Percentiles rank a stretch among this genome's conserved stretches.
Conservation (phyloP, 2,797 vertebrate species). For the Sebastiscus tertius region DNA sequence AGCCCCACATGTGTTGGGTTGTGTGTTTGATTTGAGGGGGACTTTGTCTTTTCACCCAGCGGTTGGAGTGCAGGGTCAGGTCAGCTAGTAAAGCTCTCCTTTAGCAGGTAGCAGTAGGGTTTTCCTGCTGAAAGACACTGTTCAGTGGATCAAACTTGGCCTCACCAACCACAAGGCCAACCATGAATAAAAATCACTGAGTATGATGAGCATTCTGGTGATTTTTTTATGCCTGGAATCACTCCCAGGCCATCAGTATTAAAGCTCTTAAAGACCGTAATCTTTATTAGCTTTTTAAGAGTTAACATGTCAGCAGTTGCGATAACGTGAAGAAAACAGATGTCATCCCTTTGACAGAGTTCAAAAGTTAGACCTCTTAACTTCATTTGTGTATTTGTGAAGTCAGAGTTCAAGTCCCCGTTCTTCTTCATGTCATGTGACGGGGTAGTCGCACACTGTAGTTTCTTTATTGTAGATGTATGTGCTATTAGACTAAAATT, state of each 20-base stretch:
- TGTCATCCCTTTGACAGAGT: background rate
- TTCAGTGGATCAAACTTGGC: background rate
- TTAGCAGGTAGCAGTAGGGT: background rate
- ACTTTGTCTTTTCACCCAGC: no score
- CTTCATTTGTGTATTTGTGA: background rate
- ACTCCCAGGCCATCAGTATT: background rate
- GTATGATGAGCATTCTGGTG: background rate
- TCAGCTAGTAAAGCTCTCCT: no score
- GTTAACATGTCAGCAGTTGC: background rate
- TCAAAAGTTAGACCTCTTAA: background rate
- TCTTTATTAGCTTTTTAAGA: background rate
- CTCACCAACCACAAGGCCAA: background rate
- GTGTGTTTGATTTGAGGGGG: background rate
- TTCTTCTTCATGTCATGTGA: background rate
- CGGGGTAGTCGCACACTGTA: background rate
- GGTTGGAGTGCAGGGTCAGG: rapidly evolving
- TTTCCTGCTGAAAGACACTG: background rate
- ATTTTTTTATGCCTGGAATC: background rate
- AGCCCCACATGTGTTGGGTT: background rate
- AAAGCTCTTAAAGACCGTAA: background rate
- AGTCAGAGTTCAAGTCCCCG: background rate
- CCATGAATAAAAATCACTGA: background rate
- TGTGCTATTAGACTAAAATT: background rate
- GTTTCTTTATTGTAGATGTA: background rate
- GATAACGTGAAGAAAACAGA: background rate